Evolutionary conservation across 37 sponge, comb jelly and placozoan genomes (phyloP), one percentile per base, ranked within the genome.

Genomic region (Theonella swinhoei): DNA sequence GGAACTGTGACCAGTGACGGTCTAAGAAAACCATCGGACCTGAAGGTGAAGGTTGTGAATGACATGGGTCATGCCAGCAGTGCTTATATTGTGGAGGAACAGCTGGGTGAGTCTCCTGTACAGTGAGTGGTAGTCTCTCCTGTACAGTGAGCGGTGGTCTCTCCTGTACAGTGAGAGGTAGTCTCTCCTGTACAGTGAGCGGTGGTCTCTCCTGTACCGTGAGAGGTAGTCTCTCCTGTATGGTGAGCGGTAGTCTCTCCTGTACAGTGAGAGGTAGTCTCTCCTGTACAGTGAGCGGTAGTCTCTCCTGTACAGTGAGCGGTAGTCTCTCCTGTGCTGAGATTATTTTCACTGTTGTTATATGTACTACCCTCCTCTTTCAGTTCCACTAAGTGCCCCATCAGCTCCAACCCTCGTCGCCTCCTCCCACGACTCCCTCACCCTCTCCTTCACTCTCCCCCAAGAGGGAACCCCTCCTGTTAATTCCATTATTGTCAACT

Each of bases 341-440:
- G n/a, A n/a, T n/a, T n/a, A n/a, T n/a, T n/a, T 47, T 47, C 54
- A 47, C 54, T 47, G 11, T 47, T 14, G 14, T 7, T 17, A 47
- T 47, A 14, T 47, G 14, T 47, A 14, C 54, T 47, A 7, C 14
- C 54, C 14, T 47, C 11, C 14, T 14, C 54, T 14, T 47, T 7
- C 54, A 47, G 54, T 14, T 47, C 54, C 54, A 7, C 54, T 47
- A 14, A 47, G 54, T 70, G 71, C 39, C 9, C 71, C 71, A 24
- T 35, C 71, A 9, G 22, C 35, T 3, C 71, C 30, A 31, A 20
- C 36, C 39, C 39, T 31, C 39, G 9, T 70, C 71, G 4, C 35
- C 35, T 17, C 39, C 9, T 70, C 71, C 71, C 39, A 70, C 71
- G 71, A 75, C 34, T 75, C 75, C 7, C 75, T 75, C 75, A 75